Base-by-base conservation (phyloP, 2,797 vertebrate species). In the Coregonus ussuriensis region DNA sequence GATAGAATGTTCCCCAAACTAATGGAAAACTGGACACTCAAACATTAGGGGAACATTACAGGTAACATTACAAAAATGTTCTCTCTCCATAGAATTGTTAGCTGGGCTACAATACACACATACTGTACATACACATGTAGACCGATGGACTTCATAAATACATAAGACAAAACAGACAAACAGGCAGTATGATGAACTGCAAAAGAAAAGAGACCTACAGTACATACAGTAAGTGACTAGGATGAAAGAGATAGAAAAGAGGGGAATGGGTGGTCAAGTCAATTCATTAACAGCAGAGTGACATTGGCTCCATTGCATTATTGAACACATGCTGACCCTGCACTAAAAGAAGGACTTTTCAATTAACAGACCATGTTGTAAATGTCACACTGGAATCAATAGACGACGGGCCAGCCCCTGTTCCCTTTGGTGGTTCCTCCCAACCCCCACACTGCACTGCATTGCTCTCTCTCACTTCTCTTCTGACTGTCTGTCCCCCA, bases 271-370 rank as follows among this genome's bases (percentile, higher is more conserved):
- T 79, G 77, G 80, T 47, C 41, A 47, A 87, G 86, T 86, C 84
- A 77, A 84, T 90, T 91, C 88, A 91, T 90, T 90, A 89, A 79
- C 81, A 84, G 82, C 80, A 67, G 15, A 3, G 81, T 83, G 86
- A 87, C 91, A 54, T 79, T 69, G 85, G 84, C 86, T 89, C 83
- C 76, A 81, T 78, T 92, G 89, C 90, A 91, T 90, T 91, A 91
- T 89, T 91, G 89, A 93, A 90, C 89, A 89, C 88, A 88, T 1
- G 84, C 90, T 92, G 91, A 93, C 88, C 88, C 74, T 16, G 54
- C 86, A 89, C 87, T 92, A 89, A 91, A 91, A 91, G 89, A 90
- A 85, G 76, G 90, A 88, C 87, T 89, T 91, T 93, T 93, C 90
- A 91, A 93, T 93, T 91, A 91, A 89, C 81, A 3, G 82, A 85